Evolutionary conservation across 2,113 vertebrate species (phyloP).

Genomic region (Ptilorrhoa leucosticta): DNA sequence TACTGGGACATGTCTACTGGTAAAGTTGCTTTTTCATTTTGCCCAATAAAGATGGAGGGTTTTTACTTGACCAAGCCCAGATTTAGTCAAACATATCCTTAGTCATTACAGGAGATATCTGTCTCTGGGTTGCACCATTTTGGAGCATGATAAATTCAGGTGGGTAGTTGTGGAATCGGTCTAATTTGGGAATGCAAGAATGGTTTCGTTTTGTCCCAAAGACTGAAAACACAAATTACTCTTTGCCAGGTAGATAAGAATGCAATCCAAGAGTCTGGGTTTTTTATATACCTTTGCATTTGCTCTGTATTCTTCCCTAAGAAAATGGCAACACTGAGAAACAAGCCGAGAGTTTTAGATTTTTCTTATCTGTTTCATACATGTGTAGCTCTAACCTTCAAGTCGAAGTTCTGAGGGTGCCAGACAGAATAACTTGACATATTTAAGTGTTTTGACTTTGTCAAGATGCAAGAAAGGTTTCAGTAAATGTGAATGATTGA

Average conservation of each 20-base stretch:
- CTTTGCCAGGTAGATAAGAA: neutral
- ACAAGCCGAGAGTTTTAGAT: too few species aligned
- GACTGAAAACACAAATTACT: neutral
- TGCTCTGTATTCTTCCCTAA: neutral
- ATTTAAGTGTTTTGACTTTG: neutral
- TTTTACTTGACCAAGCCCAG: neutral
- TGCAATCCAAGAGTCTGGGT: neutral
- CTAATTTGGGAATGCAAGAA: neutral
- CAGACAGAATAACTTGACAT: neutral
- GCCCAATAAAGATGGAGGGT: neutral
- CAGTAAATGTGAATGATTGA: neutral
- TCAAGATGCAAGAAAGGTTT: neutral
- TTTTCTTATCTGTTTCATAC: neutral
- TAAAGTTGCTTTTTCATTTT: slow-evolving; percentile 55
- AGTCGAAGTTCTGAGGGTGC: neutral
- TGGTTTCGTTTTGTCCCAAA: neutral
- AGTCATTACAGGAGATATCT: neutral
- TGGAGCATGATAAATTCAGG: neutral
- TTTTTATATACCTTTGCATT: neutral
- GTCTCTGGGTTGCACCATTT: neutral
- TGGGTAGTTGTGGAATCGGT: neutral
- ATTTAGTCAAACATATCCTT: neutral
- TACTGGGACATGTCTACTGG: slow-evolving; percentile 98
- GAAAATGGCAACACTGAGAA: too few species aligned
- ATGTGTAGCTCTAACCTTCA: neutral